phyloP scores from a whole-genome alignment of 2,113 vertebrate genomes.

The Diadophis punctatus region DNA sequence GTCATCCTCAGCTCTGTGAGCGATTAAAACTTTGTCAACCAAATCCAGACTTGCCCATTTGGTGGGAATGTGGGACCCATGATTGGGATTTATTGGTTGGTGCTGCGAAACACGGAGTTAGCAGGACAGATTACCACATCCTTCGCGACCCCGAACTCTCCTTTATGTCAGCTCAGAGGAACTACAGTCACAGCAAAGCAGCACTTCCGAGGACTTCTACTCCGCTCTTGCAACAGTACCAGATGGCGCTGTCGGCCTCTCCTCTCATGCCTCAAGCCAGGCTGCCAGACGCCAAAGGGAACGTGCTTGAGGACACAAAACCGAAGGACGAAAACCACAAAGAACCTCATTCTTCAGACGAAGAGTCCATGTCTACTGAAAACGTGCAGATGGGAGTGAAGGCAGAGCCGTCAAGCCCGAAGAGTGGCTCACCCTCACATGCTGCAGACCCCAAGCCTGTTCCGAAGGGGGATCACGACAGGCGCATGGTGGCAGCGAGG shows the following conservation, averaged over 20 bases:
- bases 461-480: conserved; percentile 68
- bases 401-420: conserved; percentile 75
- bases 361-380: conserved; percentile 74
- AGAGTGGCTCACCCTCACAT: conserved; percentile 70
- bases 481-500: conserved; percentile 90
- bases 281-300: conserved; percentile 70
- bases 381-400: conserved; percentile 69
- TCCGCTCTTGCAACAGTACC: conserved; percentile 79
- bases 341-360: conserved; percentile 80
- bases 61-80: conserved; percentile 93
- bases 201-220: conserved; percentile 74
- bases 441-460: conserved; percentile 75
- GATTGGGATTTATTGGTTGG: conserved; percentile 94
- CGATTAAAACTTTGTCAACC: conserved; percentile 88
- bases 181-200: conserved; percentile 88
- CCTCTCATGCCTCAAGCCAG: conserved; percentile 72
- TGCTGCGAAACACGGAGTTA: conserved; percentile 95
- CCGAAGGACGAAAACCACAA: conserved; percentile 73
- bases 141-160: conserved; percentile 94
- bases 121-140: conserved; percentile 98
- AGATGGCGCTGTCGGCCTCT: conserved; percentile 74
- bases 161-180: conserved; percentile 91
- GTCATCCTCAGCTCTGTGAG: conserved; percentile 85
- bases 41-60: conserved; percentile 89
- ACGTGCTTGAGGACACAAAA: conserved; percentile 69